Evolutionary conservation across 2,888 invertebrate genomes (phyloP), one percentile per base, ranked within the genome.

Genomic region (Tanytarsus gracilentus): DNA sequence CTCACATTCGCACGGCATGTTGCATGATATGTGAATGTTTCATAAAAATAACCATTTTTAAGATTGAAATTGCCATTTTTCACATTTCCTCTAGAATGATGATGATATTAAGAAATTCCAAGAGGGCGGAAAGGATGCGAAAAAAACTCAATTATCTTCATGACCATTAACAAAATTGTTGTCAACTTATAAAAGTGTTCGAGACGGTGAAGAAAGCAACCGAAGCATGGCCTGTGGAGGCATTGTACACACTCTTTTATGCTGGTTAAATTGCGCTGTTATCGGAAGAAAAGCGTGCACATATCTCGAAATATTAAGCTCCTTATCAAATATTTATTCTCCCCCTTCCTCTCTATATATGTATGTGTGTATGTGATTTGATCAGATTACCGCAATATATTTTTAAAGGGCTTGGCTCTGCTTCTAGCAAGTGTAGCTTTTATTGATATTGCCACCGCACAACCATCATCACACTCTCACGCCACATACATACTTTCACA

Each of bases 71-170:
- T 33, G 9, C n/a, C 6, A 33, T 33, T 33, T n/a, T 29, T 29
- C 29, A 29, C n/a, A n/a, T n/a, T n/a, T n/a, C n/a, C n/a, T n/a
- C 3, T 5, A 36, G 36, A 16, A 36, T 14, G 36, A 33, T n/a
- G 6, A 36, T 14, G 36, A 3, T 16, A 14, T 14, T 14, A 36
- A n/a, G 16, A 36, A 14, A 16, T n/a, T n/a, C 11, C n/a, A 36
- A 36, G 16, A 36, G 14, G 36, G 36, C n/a, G 33, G 14, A 9
- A 16, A 44, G 3, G 44, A 44, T 44, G 21, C 11, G 18, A 21
- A 44, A n/a, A n/a, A 44, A 44, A 23, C 44, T 44, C 44, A 44
- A 44, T 44, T 44, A 44, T 44, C 23, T 44, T 44, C 23, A 44
- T 44, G 16, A 23, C 44, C 44, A 44, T 44, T 44, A 44, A 44